Conservation (phyloP, 2,113 vertebrate species). For the Cebidichthys violaceus region DNA sequence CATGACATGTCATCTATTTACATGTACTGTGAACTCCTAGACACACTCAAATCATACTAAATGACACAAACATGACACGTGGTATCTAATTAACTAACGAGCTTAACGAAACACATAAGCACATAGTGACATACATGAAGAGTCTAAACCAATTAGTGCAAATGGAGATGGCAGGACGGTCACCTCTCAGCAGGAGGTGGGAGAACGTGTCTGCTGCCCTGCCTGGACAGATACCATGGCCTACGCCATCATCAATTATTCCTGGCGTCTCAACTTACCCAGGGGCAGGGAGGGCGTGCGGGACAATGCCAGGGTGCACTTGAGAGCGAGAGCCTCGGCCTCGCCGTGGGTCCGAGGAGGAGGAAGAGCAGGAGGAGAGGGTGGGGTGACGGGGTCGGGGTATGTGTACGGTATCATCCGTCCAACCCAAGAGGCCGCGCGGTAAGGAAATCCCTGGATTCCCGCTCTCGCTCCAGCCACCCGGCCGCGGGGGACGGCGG, state of each 20-base stretch:
- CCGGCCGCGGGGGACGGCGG: constrained; percentile 61
- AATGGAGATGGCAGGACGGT: constrained; percentile 79
- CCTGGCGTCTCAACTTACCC: constrained; percentile 82
- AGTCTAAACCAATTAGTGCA: constrained; percentile 80
- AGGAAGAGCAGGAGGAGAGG: constrained; percentile 22
- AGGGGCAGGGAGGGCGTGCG: constrained; percentile 43
- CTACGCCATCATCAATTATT: constrained; percentile 84
- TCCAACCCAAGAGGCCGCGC: constrained; percentile 43
- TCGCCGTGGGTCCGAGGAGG: constrained; percentile 57
- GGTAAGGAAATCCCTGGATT: constrained; percentile 82
- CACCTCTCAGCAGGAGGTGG: constrained; percentile 76
- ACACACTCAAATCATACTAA: constrained; percentile 13
- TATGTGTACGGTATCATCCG: constrained; percentile 59
- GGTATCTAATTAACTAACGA: constrained; percentile 48
- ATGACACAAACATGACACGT: no score
- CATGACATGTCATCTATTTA: neutral
- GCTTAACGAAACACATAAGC: constrained; percentile 29
- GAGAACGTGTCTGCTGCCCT: constrained; percentile 64
- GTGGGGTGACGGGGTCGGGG: constrained; percentile 26
- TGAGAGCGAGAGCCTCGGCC: constrained; percentile 52
- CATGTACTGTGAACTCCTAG: constrained; percentile 6
- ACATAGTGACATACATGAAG: constrained; percentile 37
- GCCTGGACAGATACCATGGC: constrained; percentile 70
- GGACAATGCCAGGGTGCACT: constrained; percentile 73
- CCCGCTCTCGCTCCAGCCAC: constrained; percentile 60